Evolutionary conservation across 2,797 vertebrate species (phyloP), one percentile per base, ranked within the genome.

Genomic region (Lagocephalus sceleratus): DNA sequence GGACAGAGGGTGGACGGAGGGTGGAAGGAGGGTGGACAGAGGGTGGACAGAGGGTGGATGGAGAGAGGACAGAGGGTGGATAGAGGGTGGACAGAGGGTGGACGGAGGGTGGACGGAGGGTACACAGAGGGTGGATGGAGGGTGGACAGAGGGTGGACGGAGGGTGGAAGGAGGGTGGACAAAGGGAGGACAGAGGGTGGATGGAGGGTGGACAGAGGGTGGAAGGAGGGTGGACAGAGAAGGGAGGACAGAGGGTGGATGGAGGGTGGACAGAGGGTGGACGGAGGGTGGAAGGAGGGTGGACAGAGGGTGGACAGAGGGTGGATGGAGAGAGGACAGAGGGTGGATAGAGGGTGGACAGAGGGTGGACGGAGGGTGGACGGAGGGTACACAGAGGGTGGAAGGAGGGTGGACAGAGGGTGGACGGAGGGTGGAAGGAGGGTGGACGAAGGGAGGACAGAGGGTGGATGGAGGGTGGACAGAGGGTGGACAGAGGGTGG

Each of bases 211-310:
- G 59, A 47, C 26, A 42, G 15, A 41, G 6, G 50, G 46, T 5
- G 45, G 47, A 51, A 11, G 21, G 39, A 11, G 58, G 26, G 8
- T 29, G 11, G 32, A 35, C 12, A 6, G 8, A 2, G 32, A 12
- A 10, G 11, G 26, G 59, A 48, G 26, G 40, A n/a, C n/a, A n/a
- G n/a, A n/a, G n/a, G n/a, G n/a, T n/a, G 19, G 12, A 5, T 44
- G 51, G 2, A 50, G 20, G 47, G 29, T 52, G 9, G 29, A 29
- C 29, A 8, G 7, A 25, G 17, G 54, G 46, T 10, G 46, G 47
- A 57, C 10, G 19, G 39, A 25, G 20, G 51, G 54, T 49, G 47
- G 58, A 60, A 62, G 68, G 53, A 7, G 25, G 25, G 5, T 25
- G 25, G 25, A 25, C 8, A 7, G 1, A 1, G 25, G 25, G 5